Evolutionary conservation across 2,888 invertebrate genomes (phyloP), one percentile per base, ranked within the genome.

Genomic region (Pristionchus exspectatus): DNA sequence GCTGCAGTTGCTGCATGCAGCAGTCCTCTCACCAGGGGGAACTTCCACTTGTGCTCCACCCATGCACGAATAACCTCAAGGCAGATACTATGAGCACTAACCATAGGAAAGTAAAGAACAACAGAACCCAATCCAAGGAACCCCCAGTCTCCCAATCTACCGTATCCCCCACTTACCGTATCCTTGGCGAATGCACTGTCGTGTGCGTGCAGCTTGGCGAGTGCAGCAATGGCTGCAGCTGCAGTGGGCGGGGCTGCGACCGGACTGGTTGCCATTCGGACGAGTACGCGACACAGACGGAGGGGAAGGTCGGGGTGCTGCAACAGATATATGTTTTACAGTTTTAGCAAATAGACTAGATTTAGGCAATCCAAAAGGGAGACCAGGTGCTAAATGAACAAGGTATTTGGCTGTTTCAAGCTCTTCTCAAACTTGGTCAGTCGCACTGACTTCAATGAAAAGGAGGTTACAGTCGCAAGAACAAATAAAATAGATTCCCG

Each of bases 291-390:
- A 44, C 18, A n/a, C 27, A 87, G n/a, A 44, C 87, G 87, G 27
- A 87, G 69, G 12, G 87, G 69, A 66, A 87, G n/a, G 38, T 87
- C 87, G 66, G n/a, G 18, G 10, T 85, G 85, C 56, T 59, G 85
- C 33, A 85, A 59, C 12, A 44, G 74, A 44, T 30, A 72, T 72
- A 3, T n/a, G 10, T 27, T 27, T 30, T 27, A 21, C 27, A 27
- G 33, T 77, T 77, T 2, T 7, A 30, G 14, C 9, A 1, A 33
- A 21, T 24, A 38, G 24, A 77, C 1, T 0, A 3, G 4, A 33
- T 21, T n/a, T 12, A n/a, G 12, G 77, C 21, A 30, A 24, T 2
- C n/a, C 2, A 44, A n/a, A 27, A 14, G 54, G 54, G 21, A 21
- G 24, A 77, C 5, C 16, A 69, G 12, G 12, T n/a, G 2, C 12